These are phyloP conservation scores for Pyrocoelia pectoralis DNA, from an alignment of 2,888 invertebrate genomes.

Conservation along the genomic window DNA sequence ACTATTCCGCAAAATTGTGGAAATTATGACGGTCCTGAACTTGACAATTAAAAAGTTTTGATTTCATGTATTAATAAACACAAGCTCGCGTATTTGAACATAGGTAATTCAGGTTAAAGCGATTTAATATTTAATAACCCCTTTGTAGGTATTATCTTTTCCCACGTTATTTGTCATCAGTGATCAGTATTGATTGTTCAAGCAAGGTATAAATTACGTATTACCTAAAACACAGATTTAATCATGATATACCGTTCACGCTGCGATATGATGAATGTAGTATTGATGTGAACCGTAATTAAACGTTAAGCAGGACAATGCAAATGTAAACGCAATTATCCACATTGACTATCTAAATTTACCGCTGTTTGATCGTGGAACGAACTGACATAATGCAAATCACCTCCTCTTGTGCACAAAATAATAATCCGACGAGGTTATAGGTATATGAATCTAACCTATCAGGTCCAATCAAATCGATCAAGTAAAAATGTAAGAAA, in stretches of 20 bases:
- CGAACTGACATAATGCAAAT: slow-evolving; percentile 4
- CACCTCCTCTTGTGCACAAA: too few species aligned
- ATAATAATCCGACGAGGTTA: too few species aligned
- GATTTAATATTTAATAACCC: too few species aligned
- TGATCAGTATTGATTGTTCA: slow-evolving; percentile 55
- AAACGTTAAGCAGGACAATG: slow-evolving; percentile 35
- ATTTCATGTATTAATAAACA: too few species aligned
- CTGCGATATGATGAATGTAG: slow-evolving; percentile 30
- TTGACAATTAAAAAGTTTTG: slow-evolving; percentile 14
- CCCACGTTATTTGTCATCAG: not conserved
- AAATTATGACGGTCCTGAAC: slow-evolving; percentile 25
- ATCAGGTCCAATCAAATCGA: too few species aligned
- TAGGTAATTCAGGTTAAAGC: not conserved
- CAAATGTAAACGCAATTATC: slow-evolving; percentile 35
- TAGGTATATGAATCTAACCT: too few species aligned
- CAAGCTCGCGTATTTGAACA: too few species aligned
- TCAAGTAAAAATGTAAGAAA: too few species aligned
- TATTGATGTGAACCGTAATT: slow-evolving; percentile 34
- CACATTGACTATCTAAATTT: slow-evolving; percentile 24
- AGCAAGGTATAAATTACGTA: slow-evolving; percentile 53
- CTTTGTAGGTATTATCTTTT: not conserved
- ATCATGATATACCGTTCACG: slow-evolving; percentile 26
- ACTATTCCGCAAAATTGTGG: slow-evolving; percentile 21
- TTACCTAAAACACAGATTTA: slow-evolving; percentile 25
- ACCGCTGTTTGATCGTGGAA: slow-evolving; percentile 7